Conservation (phyloP, 1,140 invertebrate genomes). For the Melipona quadrifasciata region DNA sequence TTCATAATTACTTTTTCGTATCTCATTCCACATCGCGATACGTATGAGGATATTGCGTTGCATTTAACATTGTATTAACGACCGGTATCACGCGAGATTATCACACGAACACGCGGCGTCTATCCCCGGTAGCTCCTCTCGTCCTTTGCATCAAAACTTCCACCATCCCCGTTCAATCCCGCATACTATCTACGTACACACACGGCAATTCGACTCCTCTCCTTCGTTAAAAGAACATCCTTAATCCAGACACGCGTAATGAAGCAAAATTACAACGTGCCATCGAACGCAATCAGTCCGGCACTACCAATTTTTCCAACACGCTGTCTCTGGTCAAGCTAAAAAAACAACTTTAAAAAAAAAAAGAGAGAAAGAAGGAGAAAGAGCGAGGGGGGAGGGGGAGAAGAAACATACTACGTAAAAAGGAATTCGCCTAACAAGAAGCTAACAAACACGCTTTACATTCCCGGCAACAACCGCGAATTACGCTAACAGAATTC, state of each 20-base stretch:
- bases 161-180: background rate
- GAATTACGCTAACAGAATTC: slow-evolving; percentile 18
- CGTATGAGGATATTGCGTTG: background rate
- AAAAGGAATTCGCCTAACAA: background rate
- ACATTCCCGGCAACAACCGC: background rate
- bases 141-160: background rate
- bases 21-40: background rate
- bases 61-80: background rate
- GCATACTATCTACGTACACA: background rate
- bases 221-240: background rate
- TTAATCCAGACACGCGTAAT: background rate
- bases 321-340: background rate
- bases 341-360: background rate
- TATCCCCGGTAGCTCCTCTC: background rate
- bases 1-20: background rate
- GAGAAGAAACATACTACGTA: background rate
- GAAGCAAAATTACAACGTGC: background rate
- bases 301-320: background rate
- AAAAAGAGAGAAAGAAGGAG: too few relatives aligned
- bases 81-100: background rate
- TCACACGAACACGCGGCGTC: background rate
- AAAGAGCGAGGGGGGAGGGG: too few relatives aligned
- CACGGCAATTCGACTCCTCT: background rate
- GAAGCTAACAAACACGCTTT: background rate
- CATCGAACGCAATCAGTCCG: background rate